Percentiles rank a stretch among this genome's conserved stretches.
Evolutionary conservation across 2,888 invertebrate species (phyloP).

Genomic region (Heliconius aoede): DNA sequence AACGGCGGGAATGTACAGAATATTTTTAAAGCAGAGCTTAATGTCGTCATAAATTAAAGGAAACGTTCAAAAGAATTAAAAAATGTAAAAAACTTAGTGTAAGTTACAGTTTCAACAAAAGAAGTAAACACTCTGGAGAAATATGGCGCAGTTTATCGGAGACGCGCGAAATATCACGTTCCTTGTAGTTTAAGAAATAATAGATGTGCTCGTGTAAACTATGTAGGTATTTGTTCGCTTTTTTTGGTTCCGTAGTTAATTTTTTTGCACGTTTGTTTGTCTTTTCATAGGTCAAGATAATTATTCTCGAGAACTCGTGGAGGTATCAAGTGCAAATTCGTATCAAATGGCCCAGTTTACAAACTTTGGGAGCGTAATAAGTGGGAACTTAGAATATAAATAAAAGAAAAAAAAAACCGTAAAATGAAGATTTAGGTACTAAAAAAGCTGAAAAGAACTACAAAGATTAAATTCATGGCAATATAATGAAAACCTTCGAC

Average conservation of each 20-base stretch:
- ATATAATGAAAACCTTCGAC: neutral
- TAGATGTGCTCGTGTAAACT: conserved; percentile 7
- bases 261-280: too few species aligned
- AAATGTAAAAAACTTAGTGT: conserved; percentile 7
- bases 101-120: conserved; percentile 27
- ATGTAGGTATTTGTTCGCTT: neutral
- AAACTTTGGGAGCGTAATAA: too few species aligned
- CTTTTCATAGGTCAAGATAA: too few species aligned
- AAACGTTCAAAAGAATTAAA: conserved; percentile 21
- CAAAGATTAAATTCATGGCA: neutral
- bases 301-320: too few species aligned
- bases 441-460: too few species aligned
- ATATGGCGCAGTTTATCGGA: conserved; percentile 30
- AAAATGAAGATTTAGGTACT: too few species aligned
- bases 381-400: too few species aligned
- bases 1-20: neutral
- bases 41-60: conserved; percentile 19
- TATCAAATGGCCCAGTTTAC: too few species aligned
- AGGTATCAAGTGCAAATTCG: too few species aligned
- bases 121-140: conserved; percentile 19
- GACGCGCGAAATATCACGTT: conserved; percentile 28
- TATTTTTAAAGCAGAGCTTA: conserved; percentile 3
- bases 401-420: too few species aligned
- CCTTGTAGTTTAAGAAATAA: conserved; percentile 16
- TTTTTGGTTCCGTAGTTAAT: neutral